A percentile compares a stretch with the other conserved stretches of the same genome.
Evolutionary conservation across 2,113 vertebrate species (phyloP).

Genomic region (Rhabdornis inornatus): DNA sequence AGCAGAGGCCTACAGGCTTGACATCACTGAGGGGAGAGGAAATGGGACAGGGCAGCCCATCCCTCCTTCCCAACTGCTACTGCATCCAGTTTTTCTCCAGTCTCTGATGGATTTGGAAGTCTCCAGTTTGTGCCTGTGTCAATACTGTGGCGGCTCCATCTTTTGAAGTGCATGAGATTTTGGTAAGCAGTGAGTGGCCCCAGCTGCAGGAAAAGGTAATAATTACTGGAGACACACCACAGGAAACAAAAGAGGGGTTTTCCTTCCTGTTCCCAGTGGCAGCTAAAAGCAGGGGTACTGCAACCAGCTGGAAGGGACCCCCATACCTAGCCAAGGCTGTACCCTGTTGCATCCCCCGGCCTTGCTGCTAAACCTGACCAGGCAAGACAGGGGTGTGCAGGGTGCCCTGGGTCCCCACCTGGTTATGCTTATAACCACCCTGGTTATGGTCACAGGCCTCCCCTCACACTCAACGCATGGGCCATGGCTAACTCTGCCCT

Average conservation of each 20-base stretch:
- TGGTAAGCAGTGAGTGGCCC: not conserved
- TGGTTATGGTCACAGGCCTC: not conserved
- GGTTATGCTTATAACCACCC: not conserved
- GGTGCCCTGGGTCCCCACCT: not conserved
- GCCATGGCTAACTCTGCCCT: not conserved
- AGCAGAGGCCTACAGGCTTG: not conserved
- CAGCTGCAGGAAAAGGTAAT: not conserved
- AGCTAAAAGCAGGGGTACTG: not conserved
- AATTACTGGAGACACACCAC: not conserved
- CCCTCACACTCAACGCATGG: accelerated
- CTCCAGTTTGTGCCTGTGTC: not conserved
- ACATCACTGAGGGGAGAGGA: no score
- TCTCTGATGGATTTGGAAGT: not conserved
- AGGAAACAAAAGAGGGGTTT: accelerated
- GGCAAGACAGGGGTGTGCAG: not conserved
- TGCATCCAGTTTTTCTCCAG: not conserved
- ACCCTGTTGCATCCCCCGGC: not conserved
- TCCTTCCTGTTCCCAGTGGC: not conserved
- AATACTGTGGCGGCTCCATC: accelerated
- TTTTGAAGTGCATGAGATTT: not conserved
- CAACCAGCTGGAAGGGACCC: not conserved
- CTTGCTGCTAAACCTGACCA: not conserved
- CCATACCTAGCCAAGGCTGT: not conserved
- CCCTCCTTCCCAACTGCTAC: not conserved
- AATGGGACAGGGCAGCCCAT: not conserved